Percentiles rank a stretch among this genome's conserved stretches.
phyloP scores from a whole-genome alignment of 2,888 invertebrate species.

The Pegoplata infirma region DNA sequence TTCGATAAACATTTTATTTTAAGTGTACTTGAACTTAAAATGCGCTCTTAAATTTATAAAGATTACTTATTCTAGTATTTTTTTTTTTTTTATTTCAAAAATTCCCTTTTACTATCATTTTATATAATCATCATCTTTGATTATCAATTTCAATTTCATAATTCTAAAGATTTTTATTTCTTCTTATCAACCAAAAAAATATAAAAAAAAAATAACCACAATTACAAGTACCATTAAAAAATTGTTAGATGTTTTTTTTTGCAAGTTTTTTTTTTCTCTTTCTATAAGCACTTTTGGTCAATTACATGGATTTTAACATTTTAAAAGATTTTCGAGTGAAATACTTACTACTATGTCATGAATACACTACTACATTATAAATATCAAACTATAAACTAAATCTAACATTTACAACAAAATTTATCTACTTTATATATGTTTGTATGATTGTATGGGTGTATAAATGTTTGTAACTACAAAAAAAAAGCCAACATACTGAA shows the following conservation, averaged over 20 bases:
- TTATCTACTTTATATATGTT: constrained; percentile 18
- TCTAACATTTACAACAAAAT: constrained; percentile 2
- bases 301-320: constrained; percentile 28
- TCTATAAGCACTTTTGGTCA: constrained; percentile 29
- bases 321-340: not conserved
- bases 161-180: constrained; percentile 7
- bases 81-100: not conserved
- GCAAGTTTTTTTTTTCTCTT: not conserved
- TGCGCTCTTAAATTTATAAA: too few species aligned
- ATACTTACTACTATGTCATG: too few species aligned
- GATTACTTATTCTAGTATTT: not conserved
- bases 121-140: constrained; percentile 1
- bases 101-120: not conserved
- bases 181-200: too few species aligned
- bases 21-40: too few species aligned
- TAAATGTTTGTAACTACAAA: too few species aligned
- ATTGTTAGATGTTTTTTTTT: constrained; percentile 22
- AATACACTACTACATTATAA: too few species aligned
- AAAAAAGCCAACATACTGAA: too few species aligned
- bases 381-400: not conserved
- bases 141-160: constrained; percentile 6
- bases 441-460: too few species aligned
- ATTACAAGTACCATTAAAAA: constrained; percentile 36
- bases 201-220: constrained; percentile 3
- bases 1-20: too few species aligned